Evolutionary conservation across 2,888 invertebrate species (phyloP).

Genomic region (Ormyrus rosae): DNA sequence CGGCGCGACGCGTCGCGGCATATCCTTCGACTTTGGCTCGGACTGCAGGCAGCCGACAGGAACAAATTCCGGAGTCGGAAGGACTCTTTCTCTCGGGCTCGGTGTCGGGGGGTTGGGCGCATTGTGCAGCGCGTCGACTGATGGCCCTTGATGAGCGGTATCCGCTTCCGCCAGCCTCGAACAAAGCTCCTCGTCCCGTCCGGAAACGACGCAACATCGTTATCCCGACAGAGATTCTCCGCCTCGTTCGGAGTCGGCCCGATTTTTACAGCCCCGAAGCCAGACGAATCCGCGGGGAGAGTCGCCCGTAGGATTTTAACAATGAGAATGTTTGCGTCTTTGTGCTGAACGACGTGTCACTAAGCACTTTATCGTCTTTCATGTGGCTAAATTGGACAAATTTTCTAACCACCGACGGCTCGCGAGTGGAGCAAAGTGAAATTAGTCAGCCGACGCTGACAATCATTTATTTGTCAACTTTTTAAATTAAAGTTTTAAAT

Average conservation of each 20-base stretch:
- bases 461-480: too few relatives aligned
- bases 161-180: constrained; percentile 71
- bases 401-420: too few relatives aligned
- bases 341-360: too few relatives aligned
- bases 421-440: too few relatives aligned
- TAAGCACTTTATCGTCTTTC: too few relatives aligned
- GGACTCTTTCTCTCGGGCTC: constrained; percentile 7
- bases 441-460: too few relatives aligned
- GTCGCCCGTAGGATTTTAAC: too few relatives aligned
- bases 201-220: constrained; percentile 72
- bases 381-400: too few relatives aligned
- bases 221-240: constrained; percentile 64
- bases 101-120: neutral
- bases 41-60: constrained; percentile 14
- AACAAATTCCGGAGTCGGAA: constrained; percentile 43
- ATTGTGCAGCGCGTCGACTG: constrained; percentile 59
- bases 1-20: neutral
- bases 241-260: neutral
- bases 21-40: neutral
- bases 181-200: constrained; percentile 69
- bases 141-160: constrained; percentile 74
- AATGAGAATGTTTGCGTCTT: neutral
- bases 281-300: too few relatives aligned
- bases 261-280: too few relatives aligned
- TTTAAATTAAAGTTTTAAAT: too few relatives aligned